Evolutionary conservation across 2,888 invertebrate species (phyloP), one percentile per base, ranked within the genome.

Genomic region (Lapara coniferarum): DNA sequence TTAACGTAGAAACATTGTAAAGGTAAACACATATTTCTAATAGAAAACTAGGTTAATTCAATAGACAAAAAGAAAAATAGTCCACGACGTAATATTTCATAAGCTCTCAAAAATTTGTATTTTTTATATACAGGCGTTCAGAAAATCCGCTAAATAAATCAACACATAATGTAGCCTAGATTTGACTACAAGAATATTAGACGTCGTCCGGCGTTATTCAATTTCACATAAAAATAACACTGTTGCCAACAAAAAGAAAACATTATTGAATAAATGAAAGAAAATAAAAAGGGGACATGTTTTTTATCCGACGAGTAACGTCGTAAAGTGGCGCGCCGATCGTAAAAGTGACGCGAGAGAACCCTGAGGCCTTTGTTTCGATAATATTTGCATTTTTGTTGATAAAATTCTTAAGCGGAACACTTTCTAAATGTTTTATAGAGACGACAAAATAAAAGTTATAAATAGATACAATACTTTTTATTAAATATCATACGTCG

Each of bases 191-290:
- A 12, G 10, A 52, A 52, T 14, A 37, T 66, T 52, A 30, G 30
- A 66, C 52, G 53, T n/a, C 25, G 52, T 19, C 46, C 19, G 5
- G 52, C 52, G 56, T 69, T 51, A 69, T 66, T 69, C 57, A 66
- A 69, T 69, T 69, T 66, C 55, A 66, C 70, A 70, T 67, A 67
- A 67, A 66, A 69, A 69, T 66, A 66, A 66, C 69, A 69, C 55
- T 55, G 53, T 30, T 56, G 49, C 37, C 67, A 70, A 68, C 70
- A 68, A 70, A 66, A 68, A 68, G 51, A 68, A 66, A 69, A 68
- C 68, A 70, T 70, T 68, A 70, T 70, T 70, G 66, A 70, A 70
- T 70, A 70, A 70, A 68, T 56, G 68, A 66, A 70, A 57, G 67
- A 70, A 68, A 70, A 70, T 67, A 70, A 70, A 70, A 70, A 25